A percentile compares a stretch with the other conserved stretches of the same genome.
Evolutionary conservation across 2,888 invertebrate species (phyloP).

Genomic region (Therioaphis trifolii): DNA sequence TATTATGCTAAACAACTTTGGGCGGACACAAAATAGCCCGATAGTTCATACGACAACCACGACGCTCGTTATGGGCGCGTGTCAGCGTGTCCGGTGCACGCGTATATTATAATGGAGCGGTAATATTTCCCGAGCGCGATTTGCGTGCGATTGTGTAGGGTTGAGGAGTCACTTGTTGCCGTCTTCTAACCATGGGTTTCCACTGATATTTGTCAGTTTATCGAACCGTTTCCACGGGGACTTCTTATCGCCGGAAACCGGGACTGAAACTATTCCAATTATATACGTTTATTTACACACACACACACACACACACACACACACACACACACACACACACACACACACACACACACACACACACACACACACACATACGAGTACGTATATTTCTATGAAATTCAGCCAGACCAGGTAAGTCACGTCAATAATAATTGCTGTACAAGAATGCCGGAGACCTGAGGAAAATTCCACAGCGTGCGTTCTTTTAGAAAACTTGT

Average conservation of each 20-base stretch:
- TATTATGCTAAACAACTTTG: conserved; percentile 21
- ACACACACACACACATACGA: background rate
- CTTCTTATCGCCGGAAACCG: conserved; percentile 14
- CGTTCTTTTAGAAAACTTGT: conserved; percentile 22
- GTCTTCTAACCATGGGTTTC: background rate
- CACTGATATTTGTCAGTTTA: background rate
- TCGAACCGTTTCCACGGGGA: conserved; percentile 2
- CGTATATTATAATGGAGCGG: background rate
- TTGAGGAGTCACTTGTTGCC: conserved; percentile 33
- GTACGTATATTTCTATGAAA: background rate
- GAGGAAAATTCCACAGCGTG: conserved; percentile 15
- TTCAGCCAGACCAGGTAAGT: background rate
- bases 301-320: too few relatives aligned
- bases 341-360: too few relatives aligned
- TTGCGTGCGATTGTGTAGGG: background rate
- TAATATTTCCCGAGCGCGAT: conserved; percentile 10
- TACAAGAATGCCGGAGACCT: background rate
- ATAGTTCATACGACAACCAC: background rate
- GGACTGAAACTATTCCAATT: conserved; percentile 29
- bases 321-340: too few relatives aligned
- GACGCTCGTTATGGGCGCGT: background rate
- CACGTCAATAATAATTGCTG: conserved; percentile 16
- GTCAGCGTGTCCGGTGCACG: background rate
- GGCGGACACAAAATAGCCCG: background rate
- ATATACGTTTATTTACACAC: too few relatives aligned